Evolutionary conservation across 2,113 vertebrate species (phyloP).

Genomic region (Opisthocomus hoazin): DNA sequence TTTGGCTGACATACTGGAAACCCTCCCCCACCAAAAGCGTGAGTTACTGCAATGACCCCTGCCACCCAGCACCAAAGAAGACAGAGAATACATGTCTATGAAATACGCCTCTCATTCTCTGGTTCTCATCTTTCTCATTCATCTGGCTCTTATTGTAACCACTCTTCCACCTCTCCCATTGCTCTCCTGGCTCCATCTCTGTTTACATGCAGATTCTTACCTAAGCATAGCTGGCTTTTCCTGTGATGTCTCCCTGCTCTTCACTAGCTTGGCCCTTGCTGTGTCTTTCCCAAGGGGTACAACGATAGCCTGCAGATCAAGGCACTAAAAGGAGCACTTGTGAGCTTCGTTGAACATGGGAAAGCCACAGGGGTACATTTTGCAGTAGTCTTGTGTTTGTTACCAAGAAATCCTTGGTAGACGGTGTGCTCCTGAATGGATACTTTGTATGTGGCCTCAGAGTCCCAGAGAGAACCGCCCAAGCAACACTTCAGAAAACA

Average conservation of each 20-base stretch:
- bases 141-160: neutral
- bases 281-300: neutral
- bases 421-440: rapidly evolving
- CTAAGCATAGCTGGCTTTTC: neutral
- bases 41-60: neutral
- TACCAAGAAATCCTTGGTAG: neutral
- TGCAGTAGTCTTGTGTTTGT: neutral
- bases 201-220: neutral
- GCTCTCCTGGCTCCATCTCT: neutral
- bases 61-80: neutral
- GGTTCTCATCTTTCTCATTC: neutral
- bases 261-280: neutral
- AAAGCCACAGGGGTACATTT: neutral
- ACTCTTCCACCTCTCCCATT: neutral
- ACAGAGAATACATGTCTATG: neutral
- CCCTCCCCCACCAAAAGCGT: neutral
- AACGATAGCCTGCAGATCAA: neutral
- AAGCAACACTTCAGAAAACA: neutral
- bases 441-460: neutral
- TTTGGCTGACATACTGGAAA: neutral
- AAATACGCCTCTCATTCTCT: neutral
- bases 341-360: rapidly evolving
- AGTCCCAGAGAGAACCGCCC: neutral
- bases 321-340: neutral
- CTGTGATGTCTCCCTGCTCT: neutral